A percentile compares a stretch with the other conserved stretches of the same genome.
phyloP scores from a whole-genome alignment of 2,113 vertebrate genomes.

The Drymodes brunneopygia region DNA sequence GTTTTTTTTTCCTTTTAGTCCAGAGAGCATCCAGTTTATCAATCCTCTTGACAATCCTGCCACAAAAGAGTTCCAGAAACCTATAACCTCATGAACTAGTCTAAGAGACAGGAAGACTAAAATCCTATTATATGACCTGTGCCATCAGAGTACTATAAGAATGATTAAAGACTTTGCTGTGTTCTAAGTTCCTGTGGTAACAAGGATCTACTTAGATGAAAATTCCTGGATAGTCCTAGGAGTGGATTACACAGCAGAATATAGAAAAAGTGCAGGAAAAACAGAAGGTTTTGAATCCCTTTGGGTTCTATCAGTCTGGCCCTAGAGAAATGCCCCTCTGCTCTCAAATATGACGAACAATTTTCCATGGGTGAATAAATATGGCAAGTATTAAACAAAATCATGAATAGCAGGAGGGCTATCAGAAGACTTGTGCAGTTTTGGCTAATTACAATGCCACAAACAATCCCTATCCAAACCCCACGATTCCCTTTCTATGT shows the following conservation, averaged over 20 bases:
- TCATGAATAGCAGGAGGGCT: not conserved
- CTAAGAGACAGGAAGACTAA: not conserved
- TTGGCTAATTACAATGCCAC: not conserved
- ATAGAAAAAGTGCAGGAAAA: not conserved
- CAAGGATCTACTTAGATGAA: not conserved
- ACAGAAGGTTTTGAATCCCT: not conserved
- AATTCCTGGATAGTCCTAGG: not conserved
- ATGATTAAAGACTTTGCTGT: not conserved
- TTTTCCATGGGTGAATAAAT: not conserved
- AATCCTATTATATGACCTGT: not conserved
- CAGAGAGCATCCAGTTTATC: not conserved
- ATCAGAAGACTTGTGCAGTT: not conserved
- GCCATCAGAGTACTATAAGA: not conserved
- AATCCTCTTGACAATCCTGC: not conserved
- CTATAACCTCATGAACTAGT: not conserved
- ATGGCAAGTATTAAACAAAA: not conserved
- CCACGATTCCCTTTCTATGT: not conserved
- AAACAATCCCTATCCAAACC: not conserved
- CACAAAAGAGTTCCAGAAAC: not conserved
- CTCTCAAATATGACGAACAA: not conserved
- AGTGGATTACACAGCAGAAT: not conserved
- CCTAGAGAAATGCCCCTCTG: not conserved
- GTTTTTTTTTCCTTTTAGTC: not conserved
- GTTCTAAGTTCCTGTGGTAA: not conserved
- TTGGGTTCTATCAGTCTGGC: not conserved